Evolutionary conservation across 2,888 invertebrate species (phyloP), one percentile per base, ranked within the genome.

Genomic region (Thymelicus lineola): DNA sequence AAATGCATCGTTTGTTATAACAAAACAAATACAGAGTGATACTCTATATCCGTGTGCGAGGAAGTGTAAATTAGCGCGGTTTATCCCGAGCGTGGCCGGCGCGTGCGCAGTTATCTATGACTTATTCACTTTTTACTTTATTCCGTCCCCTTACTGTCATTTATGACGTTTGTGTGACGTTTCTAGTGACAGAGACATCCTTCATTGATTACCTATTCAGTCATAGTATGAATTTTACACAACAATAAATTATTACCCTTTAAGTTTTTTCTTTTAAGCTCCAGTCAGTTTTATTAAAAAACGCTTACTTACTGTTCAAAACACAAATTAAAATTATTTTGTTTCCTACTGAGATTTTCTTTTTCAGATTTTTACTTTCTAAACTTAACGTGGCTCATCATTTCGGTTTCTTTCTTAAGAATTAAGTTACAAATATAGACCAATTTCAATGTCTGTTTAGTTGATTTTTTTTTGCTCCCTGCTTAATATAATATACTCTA

Each of bases 41-140:
- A 76, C 67, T 28, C 17, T 58, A 76, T 74, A 72, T 74, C 70
- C 76, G 78, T 77, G 77, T 64, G 76, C 73, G 74, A 82, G 86
- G 86, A 86, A 83, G 82, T 80, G 75, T 61, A 75, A 82, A 86
- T 85, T 84, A 84, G 78, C 72, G 71, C 76, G 71, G 75, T 74
- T 77, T 76, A 77, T 77, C 77, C 79, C 78, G 74, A 67, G 64
- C 71, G 74, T 66, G 69, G 73, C 70, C 5, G 75, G 64, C 77
- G 78, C 86, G 84, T 84, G 85, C 76, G 73, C 74, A 58, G 76
- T 80, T 80, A 76, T 80, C 76, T 76, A 70, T 71, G 71, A 71
- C 67, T 72, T 55, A 28, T 20, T 55, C 14, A 28, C 7, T 55
- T 36, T 57, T 36, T 55, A 36, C 35, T 57, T 57, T n/a, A 3